A percentile compares a stretch with the other conserved stretches of the same genome.
Evolutionary conservation across 2,888 invertebrate genomes (phyloP).

Genomic region (Pegoplata infirma): DNA sequence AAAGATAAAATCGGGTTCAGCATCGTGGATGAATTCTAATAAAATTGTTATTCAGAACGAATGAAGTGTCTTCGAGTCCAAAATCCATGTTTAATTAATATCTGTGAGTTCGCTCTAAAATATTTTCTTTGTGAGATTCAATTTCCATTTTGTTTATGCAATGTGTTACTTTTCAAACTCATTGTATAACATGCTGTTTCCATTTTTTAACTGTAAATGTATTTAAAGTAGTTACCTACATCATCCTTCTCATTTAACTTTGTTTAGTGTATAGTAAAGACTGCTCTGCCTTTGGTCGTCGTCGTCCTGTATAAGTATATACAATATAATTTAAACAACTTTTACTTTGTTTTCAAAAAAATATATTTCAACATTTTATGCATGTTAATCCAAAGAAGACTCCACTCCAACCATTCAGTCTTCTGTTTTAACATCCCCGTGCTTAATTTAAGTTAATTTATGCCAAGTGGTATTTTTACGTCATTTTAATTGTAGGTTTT

Average conservation of each 20-base stretch:
- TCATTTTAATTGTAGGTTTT: slow-evolving; percentile 53
- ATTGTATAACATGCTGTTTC: too few species aligned
- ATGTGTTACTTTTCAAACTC: too few species aligned
- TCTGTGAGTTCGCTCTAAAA: too few species aligned
- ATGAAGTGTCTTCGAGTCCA: too few species aligned
- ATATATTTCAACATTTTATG: slow-evolving; percentile 74
- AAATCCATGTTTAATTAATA: too few species aligned
- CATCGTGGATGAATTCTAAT: too few species aligned
- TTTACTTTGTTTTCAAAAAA: slow-evolving; percentile 62
- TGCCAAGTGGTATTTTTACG: slow-evolving; percentile 64
- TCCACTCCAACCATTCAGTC: slow-evolving; percentile 8
- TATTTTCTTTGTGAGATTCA: too few species aligned
- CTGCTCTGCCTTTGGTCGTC: slow-evolving; percentile 14
- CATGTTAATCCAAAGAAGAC: slow-evolving; percentile 69
- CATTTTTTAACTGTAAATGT: slow-evolving; percentile 27
- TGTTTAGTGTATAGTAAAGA: neutral
- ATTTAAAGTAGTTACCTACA: slow-evolving; percentile 43
- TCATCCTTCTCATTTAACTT: neutral
- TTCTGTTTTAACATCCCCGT: slow-evolving; percentile 12
- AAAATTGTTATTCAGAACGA: too few species aligned
- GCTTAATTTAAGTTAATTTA: slow-evolving; percentile 60
- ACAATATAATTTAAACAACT: slow-evolving; percentile 22
- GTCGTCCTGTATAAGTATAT: slow-evolving; percentile 5
- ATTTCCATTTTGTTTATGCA: too few species aligned
- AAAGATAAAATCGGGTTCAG: too few species aligned